Base-by-base conservation (phyloP, 2,797 vertebrate genomes). In the Neosalanx taihuensis region DNA sequence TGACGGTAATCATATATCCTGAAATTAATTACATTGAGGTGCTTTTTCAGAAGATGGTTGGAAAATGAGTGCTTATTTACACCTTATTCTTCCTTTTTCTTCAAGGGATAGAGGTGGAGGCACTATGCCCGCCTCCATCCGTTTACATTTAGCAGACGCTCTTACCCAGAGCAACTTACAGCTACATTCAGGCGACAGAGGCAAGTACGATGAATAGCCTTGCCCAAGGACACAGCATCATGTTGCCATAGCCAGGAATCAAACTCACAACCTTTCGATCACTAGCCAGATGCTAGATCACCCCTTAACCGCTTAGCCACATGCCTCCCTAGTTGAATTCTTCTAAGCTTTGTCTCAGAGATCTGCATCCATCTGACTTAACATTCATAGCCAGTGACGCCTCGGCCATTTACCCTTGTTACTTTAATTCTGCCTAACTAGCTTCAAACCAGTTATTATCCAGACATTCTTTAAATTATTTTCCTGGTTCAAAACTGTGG, bases 351-450 rank as follows among this genome's bases (percentile, higher is more conserved):
- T 31, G 67, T 57, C 57, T 67, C 73, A 46, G 23, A 41, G 71
- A 10, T 60, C 64, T 35, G 65, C 57, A 77, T 79, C 72, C 63
- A 60, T 85, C 76, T 73, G 56, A 79, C 64, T 75, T 61, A 74
- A 49, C 72, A 74, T 64, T 30, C 37, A 69, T 41, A 56, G 71
- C 60, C 64, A 74, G 75, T 46, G 41, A 71, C 60, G 29, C 58
- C 12, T 13, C 61, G 64, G 20, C 63, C 33, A 80, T 83, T 83
- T 75, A 58, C 61, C 81, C 77, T 63, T 70, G 75, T 79, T 69
- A 70, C 60, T 67, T 63, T 72, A 13, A 1, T 20, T 12, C 26
- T 70, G 61, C 58, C 67, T 75, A 72, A 65, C 26, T 37, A 33
- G 49, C 76, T 58, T 64, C 6, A 72, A 71, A 68, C 1, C 2